A percentile compares a stretch with the other conserved stretches of the same genome.
Evolutionary conservation across 2,888 invertebrate species (phyloP).

Genomic region (Lathronympha strigana): DNA sequence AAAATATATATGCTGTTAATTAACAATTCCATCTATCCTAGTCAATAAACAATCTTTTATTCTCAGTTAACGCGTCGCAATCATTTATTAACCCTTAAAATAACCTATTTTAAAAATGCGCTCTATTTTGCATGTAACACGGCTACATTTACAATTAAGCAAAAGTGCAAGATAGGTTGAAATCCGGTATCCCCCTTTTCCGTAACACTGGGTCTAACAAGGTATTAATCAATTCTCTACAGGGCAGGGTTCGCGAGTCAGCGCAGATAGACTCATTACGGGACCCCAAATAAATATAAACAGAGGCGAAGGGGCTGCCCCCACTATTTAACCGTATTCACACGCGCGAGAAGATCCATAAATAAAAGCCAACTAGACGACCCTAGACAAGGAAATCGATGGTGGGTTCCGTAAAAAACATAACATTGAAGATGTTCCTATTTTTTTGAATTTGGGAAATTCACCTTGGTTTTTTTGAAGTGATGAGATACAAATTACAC

Average conservation of each 20-base stretch:
- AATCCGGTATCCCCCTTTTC: constrained; percentile 71
- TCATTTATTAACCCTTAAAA: constrained; percentile 70
- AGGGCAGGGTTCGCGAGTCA: constrained; percentile 83
- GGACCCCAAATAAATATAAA: constrained; percentile 83
- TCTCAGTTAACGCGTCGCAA: constrained; percentile 62
- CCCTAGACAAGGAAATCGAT: constrained; percentile 54
- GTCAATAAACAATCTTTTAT: constrained; percentile 52
- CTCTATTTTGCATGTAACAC: constrained; percentile 6
- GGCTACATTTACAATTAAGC: constrained; percentile 11
- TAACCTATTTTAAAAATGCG: constrained; percentile 49
- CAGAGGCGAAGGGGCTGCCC: constrained; percentile 78
- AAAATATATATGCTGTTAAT: constrained; percentile 40
- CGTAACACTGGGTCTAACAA: constrained; percentile 80
- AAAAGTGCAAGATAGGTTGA: constrained; percentile 16
- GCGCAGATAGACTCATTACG: constrained; percentile 82
- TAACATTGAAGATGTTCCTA: constrained; percentile 5
- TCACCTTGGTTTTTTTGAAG: neutral
- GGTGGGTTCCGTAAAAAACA: constrained; percentile 38
- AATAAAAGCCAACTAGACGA: constrained; percentile 76
- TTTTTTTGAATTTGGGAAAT: neutral
- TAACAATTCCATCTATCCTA: constrained; percentile 32
- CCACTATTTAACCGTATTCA: constrained; percentile 81
- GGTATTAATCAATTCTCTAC: constrained; percentile 84
- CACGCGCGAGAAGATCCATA: constrained; percentile 81
- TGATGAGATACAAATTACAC: too few relatives aligned